Base-by-base conservation (phyloP, 35 echinoderm and acorn worm species). In the Nesometra sesokonis region DNA sequence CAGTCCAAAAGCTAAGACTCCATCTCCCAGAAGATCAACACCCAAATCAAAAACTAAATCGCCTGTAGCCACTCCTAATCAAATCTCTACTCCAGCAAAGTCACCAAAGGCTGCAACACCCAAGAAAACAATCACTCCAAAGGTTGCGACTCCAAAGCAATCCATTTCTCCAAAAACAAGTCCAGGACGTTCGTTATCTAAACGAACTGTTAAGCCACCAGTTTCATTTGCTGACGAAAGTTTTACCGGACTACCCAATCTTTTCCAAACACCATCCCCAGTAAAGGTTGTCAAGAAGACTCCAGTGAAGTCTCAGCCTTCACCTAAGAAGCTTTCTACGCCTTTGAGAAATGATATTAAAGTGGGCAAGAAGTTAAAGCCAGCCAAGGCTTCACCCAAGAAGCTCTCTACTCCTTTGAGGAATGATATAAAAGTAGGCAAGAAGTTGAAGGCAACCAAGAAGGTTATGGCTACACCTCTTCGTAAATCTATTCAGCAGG, bases 261-360 rank as follows among this genome's bases (percentile, higher is more conserved):
- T 99, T 30, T 99, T 99, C 46, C 89, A 83, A 30, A 94, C 96
- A n/a, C 96, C 96, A 47, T 86, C 95, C 0, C 89, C 95, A 40
- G 37, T 46, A 5, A 99, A 91, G 37, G 46, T 40, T 35, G 39
- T 82, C n/a, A 87, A 87, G 35, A 88, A 88, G 79, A 88, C 80
- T 31, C 77, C 87, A 34, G 82, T 80, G 15, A 80, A n/a, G n/a
- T n/a, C n/a, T n/a, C n/a, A 52, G 27, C 36, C 76, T 31, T 85
- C 89, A 32, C 86, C 82, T 15, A 91, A 91, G 79, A 94, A 86
- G 77, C 85, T 94, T 37, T 23, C 86, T 13, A 86, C 93, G 32
- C 81, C 89, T 33, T 35, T 94, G 47, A 91, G 88, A 35, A 88
- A 87, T 83, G 93, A 88, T n/a, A 85, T 94, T 9, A 77, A 11